Evolutionary conservation across 92 coral and sea anemone genomes (phyloP).

Genomic region (Epizoanthus rinbou): DNA sequence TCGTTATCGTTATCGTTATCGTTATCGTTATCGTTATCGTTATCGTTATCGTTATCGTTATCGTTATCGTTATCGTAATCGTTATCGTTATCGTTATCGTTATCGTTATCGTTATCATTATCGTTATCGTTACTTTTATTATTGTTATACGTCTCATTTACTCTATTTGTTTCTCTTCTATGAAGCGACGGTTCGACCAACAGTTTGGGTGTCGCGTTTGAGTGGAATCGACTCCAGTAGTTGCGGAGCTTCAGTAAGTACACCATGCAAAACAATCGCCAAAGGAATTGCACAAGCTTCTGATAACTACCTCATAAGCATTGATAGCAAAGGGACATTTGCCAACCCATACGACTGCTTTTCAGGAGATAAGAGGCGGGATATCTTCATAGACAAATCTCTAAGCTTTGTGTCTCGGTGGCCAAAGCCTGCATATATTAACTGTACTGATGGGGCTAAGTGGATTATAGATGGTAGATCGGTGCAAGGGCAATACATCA

Average conservation of each 20-base stretch:
- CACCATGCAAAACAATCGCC: constrained; percentile 13
- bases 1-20: too few relatives aligned
- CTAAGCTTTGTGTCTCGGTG: background rate
- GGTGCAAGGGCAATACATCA: background rate
- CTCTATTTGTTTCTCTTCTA: too few relatives aligned
- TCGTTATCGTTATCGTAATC: too few relatives aligned
- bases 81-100: too few relatives aligned
- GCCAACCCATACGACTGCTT: background rate
- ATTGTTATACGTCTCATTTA: too few relatives aligned
- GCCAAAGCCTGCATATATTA: background rate
- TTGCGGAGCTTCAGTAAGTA: background rate
- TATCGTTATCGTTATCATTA: too few relatives aligned
- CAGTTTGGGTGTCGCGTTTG: constrained; percentile 11
- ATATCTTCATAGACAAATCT: background rate
- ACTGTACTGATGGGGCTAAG: background rate
- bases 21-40: too few relatives aligned
- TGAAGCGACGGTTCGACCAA: too few relatives aligned
- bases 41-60: too few relatives aligned
- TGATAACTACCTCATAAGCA: background rate
- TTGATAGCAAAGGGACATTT: background rate
- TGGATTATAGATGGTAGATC: background rate
- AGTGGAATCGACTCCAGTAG: background rate
- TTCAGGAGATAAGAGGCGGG: background rate
- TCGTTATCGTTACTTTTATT: too few relatives aligned
- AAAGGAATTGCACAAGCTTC: background rate